Percentiles rank a stretch among this genome's conserved stretches.
These are phyloP conservation scores for Pandemis cinnamomeana DNA, from an alignment of 2,888 invertebrate species.

Conservation along the genomic window DNA sequence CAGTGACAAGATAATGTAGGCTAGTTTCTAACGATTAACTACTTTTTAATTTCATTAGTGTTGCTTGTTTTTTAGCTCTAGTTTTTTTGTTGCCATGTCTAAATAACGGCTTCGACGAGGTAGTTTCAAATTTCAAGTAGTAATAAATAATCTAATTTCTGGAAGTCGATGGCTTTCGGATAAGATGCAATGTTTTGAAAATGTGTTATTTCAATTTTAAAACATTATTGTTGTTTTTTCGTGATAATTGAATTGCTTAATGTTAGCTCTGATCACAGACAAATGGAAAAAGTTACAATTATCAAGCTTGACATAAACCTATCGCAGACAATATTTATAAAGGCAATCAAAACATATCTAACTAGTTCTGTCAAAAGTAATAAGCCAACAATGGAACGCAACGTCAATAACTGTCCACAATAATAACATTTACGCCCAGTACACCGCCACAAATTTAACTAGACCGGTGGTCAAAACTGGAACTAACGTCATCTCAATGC, in stretches of 20 bases:
- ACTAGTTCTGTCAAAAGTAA: conserved; percentile 1
- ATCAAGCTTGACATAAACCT: not conserved
- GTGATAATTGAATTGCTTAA: not conserved
- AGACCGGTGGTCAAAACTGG: conserved; percentile 1
- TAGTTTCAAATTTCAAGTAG: too few species aligned
- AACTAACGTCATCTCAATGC: conserved; percentile 6
- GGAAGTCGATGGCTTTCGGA: too few species aligned
- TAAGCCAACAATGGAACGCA: not conserved
- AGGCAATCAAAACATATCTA: conserved; percentile 6
- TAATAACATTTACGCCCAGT: conserved; percentile 32
- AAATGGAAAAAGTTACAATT: not conserved
- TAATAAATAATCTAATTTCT: too few species aligned
- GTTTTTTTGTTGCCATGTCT: too few species aligned
- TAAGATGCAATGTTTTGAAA: too few species aligned
- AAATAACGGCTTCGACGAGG: too few species aligned
- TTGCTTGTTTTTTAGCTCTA: not conserved
- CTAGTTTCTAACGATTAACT: conserved; percentile 44
- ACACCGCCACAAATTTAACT: conserved; percentile 18
- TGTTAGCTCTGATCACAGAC: not conserved
- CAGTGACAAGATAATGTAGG: conserved; percentile 71
- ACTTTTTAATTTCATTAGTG: conserved; percentile 40
- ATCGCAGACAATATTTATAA: not conserved
- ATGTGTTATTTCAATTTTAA: too few species aligned
- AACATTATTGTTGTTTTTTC: not conserved
- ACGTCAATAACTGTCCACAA: conserved; percentile 22